Base-by-base conservation (phyloP, 2,113 vertebrate species). In the Tamias sibiricus region DNA sequence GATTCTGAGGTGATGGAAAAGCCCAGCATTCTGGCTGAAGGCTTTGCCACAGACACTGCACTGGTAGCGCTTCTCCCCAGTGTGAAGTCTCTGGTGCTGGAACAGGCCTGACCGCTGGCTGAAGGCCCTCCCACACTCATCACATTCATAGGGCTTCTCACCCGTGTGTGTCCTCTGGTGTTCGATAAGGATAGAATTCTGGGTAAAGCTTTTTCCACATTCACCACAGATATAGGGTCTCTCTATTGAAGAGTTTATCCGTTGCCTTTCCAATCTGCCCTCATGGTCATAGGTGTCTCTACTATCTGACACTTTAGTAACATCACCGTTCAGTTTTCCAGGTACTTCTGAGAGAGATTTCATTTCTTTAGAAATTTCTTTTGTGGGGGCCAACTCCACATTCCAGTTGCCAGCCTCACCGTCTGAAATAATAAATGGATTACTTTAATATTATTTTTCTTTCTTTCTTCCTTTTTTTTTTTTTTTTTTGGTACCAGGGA, bases 1-100 rank as follows among this genome's bases (percentile, higher is more conserved):
- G 26, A 85, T 85, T 28, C 95, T 85, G 52, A 94, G 94, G 54
- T 94, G 98, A 1, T 90, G 84, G 76, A 96, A 90, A 20, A 98
- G 91, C 20, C 95, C 95, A 0, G 95, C 92, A 0, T 97, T 94
- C 42, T 96, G 95, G 54, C 96, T 97, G 72, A 98, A 98, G 40
- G 97, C 91, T 35, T 93, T 94, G 37, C 97, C 97, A 13, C 98
- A 98, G 2, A 87, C 16, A 0, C 26, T 97, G 97, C 99, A 99
- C 74, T 96, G 97, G 88, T 99, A 99, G 17, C 98, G 98, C 90
- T 98, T 98, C 96, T 99, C 98, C 2, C 98, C 99, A 0, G 99
- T 99, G 94, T 99, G 99, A 83, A 98, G 98, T 89, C 98, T 98
- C 98, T 98, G 98, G 71, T 98, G 98, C 52, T 96, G 95, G 52